Conservation (phyloP, 92 coral and sea anemone species). For the Phenganax stokvisi region DNA sequence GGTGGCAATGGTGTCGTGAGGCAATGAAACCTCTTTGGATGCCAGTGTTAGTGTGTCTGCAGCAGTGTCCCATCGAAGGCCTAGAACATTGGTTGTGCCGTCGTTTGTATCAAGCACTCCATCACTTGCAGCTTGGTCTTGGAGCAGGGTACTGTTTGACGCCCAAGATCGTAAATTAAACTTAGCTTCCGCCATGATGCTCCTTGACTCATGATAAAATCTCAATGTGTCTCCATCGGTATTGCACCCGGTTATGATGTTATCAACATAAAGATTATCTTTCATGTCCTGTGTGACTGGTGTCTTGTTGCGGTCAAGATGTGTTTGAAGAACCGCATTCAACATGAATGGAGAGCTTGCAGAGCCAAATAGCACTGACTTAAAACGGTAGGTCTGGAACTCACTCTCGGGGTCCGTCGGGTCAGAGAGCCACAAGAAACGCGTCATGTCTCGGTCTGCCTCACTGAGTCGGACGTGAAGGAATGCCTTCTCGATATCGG, state of each 20-base stretch:
- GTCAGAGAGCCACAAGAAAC: conserved; percentile 47
- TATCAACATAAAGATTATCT: conserved; percentile 22
- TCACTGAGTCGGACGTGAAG: conserved; percentile 44
- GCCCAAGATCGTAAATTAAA: conserved; percentile 55
- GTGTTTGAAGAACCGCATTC: background rate
- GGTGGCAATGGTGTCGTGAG: background rate
- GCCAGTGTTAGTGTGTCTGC: conserved; percentile 34
- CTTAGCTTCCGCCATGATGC: conserved; percentile 40
- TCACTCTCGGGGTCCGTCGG: background rate
- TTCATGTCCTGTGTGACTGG: conserved; percentile 40
- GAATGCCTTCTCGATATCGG: conserved; percentile 8
- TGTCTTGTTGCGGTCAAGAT: conserved; percentile 26
- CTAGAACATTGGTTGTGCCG: no score
- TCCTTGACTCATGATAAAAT: conserved; percentile 1
- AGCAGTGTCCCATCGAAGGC: conserved; percentile 15
- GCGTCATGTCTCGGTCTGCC: conserved; percentile 49
- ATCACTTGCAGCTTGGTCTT: no score
- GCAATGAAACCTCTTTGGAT: no score
- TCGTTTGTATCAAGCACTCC: no score
- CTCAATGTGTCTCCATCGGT: no score
- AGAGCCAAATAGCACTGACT: conserved; percentile 46
- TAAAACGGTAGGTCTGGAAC: background rate
- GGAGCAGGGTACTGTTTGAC: conserved; percentile 38
- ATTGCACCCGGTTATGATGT: conserved; percentile 39
- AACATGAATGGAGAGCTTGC: background rate